phyloP scores from a whole-genome alignment of 2,888 invertebrate genomes.

The Villa cingulata region DNA sequence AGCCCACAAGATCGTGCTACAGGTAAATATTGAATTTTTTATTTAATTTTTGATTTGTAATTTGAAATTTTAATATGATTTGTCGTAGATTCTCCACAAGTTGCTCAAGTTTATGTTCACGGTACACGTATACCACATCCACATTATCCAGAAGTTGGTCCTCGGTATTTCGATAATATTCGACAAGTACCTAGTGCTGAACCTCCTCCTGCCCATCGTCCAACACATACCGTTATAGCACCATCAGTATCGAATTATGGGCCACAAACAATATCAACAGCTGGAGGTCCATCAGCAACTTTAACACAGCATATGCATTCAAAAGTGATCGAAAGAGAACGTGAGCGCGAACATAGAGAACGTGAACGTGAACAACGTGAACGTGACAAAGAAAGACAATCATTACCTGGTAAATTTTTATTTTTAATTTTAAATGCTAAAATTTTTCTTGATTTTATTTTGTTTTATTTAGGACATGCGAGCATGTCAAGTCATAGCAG shows the following conservation, averaged over 20 bases:
- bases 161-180: slow-evolving; percentile 40
- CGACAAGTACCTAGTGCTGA: slow-evolving; percentile 41
- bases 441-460: no score
- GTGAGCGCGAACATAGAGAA: slow-evolving; percentile 22
- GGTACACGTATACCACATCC: slow-evolving; percentile 38
- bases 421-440: background rate
- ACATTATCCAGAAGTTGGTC: slow-evolving; percentile 33
- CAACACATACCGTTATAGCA: slow-evolving; percentile 34
- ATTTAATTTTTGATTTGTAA: background rate
- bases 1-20: slow-evolving; percentile 56
- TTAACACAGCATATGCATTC: slow-evolving; percentile 22
- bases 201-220: slow-evolving; percentile 46
- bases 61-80: background rate
- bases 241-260: slow-evolving; percentile 27
- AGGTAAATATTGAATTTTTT: slow-evolving; percentile 29
- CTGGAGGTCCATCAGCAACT: slow-evolving; percentile 15
- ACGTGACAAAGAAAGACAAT: slow-evolving; percentile 23
- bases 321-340: slow-evolving; percentile 26
- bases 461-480: slow-evolving; percentile 13
- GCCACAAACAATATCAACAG: slow-evolving; percentile 10
- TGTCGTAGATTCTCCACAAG: slow-evolving; percentile 50
- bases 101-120: slow-evolving; percentile 50
- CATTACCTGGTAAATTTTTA: slow-evolving; percentile 18
- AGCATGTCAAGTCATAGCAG: slow-evolving; percentile 22
- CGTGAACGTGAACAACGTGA: slow-evolving; percentile 26